Evolutionary conservation across 30 jellyfish, hydroid and myxozoan genomes (phyloP).

Genomic region (Aurelia aurita complex sp. Pacific): DNA sequence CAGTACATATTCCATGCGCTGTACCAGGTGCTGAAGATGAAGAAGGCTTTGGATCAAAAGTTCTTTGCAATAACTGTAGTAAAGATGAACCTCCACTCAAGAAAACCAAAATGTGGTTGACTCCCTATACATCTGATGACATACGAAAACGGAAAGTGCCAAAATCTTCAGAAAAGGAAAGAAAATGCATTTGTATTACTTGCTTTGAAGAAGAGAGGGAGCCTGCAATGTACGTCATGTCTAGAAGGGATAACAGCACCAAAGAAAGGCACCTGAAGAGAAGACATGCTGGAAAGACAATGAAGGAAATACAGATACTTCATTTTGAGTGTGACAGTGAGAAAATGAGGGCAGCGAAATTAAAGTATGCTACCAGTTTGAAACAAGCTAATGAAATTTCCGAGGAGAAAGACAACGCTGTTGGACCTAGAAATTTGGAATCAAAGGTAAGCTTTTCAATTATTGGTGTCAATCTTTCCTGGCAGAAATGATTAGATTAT

Average conservation of each 20-base stretch:
- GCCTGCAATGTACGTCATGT: background rate
- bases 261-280: background rate
- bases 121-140: background rate
- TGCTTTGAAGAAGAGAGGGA: background rate
- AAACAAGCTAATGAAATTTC: background rate
- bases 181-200: background rate
- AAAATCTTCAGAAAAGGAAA: background rate
- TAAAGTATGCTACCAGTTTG: background rate
- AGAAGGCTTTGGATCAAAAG: slow-evolving; percentile 5
- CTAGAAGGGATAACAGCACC: slow-evolving; percentile 1
- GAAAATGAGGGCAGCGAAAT: background rate
- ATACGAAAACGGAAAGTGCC: background rate
- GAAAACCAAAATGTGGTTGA: background rate
- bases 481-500: background rate
- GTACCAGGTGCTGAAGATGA: background rate
- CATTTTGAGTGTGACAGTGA: background rate
- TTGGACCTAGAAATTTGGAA: background rate
- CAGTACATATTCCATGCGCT: background rate
- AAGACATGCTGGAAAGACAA: background rate
- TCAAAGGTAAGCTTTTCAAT: background rate
- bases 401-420: background rate
- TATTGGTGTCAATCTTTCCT: too few relatives aligned
- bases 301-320: background rate
- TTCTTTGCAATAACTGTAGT: background rate
- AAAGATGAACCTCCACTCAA: background rate